Evolutionary conservation across 2,888 invertebrate genomes (phyloP).

Genomic region (Geotrupes spiniger): DNA sequence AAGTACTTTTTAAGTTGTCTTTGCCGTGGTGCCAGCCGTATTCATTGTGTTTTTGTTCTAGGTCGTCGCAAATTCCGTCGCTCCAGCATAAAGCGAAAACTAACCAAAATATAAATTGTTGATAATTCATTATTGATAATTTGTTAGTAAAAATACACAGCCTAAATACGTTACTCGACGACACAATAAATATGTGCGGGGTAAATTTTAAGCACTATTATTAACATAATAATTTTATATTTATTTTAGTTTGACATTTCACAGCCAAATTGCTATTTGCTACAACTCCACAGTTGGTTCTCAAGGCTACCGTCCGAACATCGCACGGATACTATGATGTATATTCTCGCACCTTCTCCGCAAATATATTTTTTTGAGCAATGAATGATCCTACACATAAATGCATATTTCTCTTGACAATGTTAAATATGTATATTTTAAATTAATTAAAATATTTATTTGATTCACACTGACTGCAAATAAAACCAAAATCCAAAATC

Average conservation of each 20-base stretch:
- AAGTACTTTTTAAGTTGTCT: conserved; percentile 44
- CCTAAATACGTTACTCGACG: conserved; percentile 8
- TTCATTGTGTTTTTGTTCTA: conserved; percentile 28
- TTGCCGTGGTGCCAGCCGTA: conserved; percentile 22
- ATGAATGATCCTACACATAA: no score
- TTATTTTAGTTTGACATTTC: conserved; percentile 43
- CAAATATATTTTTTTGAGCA: no score
- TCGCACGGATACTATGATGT: neutral
- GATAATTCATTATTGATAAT: conserved; percentile 31
- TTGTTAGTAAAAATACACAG: conserved; percentile 7
- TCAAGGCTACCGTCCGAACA: conserved; percentile 22
- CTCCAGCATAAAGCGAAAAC: conserved; percentile 41
- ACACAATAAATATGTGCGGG: conserved; percentile 9
- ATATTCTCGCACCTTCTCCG: neutral
- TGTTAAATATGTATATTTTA: neutral
- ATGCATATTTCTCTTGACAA: neutral
- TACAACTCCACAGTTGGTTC: conserved; percentile 24
- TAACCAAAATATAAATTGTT: conserved; percentile 43
- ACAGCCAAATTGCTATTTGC: conserved; percentile 30
- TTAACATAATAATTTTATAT: conserved; percentile 39
- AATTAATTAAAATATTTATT: no score
- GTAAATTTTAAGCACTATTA: conserved; percentile 23
- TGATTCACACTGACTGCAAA: no score
- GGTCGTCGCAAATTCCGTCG: conserved; percentile 31
- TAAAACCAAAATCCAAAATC: no score